Evolutionary conservation across 2,113 vertebrate species (phyloP).

Genomic region (Neodontobutis hainanensis): DNA sequence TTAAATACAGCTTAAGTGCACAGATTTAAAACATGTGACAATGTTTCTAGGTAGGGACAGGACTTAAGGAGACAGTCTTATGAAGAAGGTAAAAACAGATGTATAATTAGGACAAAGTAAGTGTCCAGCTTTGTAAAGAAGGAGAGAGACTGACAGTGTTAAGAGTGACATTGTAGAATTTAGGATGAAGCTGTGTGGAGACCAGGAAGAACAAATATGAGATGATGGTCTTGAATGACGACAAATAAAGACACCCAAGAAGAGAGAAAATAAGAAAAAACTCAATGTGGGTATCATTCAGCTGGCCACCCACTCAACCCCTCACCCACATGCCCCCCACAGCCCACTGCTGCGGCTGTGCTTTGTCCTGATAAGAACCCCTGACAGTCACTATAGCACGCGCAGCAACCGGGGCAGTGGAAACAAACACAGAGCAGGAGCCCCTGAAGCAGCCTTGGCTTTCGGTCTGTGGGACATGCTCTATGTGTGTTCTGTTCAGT

Average conservation of each 20-base stretch:
- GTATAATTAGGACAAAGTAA: too few relatives aligned
- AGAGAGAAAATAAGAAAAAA: slow-evolving; percentile 19
- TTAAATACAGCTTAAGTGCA: slow-evolving; percentile 35
- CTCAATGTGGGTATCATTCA: slow-evolving; percentile 46
- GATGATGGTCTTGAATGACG: slow-evolving; percentile 14
- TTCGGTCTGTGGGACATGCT: slow-evolving; percentile 51
- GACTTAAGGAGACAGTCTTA: too few relatives aligned
- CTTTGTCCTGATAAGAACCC: slow-evolving; percentile 76
- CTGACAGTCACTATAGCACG: slow-evolving; percentile 46
- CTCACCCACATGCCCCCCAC: slow-evolving; percentile 49
- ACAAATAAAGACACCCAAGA: slow-evolving; percentile 23
- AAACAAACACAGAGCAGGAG: slow-evolving; percentile 47
- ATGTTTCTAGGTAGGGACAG: neutral
- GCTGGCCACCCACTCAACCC: slow-evolving; percentile 18
- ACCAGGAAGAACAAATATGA: neutral
- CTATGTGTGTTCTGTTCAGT: slow-evolving; percentile 51
- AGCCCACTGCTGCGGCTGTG: slow-evolving; percentile 68
- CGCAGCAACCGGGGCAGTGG: slow-evolving; percentile 26
- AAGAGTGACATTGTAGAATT: slow-evolving; percentile 1
- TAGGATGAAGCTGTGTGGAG: slow-evolving; percentile 6
- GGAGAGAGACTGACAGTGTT: neutral
- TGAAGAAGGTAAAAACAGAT: too few relatives aligned
- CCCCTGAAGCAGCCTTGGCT: slow-evolving; percentile 64
- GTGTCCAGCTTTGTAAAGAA: too few relatives aligned
- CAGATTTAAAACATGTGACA: neutral